Percentiles rank a stretch among this genome's conserved stretches.
These are phyloP conservation scores for Triops longicaudatus DNA, from an alignment of 1,140 invertebrate genomes.

Conservation along the genomic window DNA sequence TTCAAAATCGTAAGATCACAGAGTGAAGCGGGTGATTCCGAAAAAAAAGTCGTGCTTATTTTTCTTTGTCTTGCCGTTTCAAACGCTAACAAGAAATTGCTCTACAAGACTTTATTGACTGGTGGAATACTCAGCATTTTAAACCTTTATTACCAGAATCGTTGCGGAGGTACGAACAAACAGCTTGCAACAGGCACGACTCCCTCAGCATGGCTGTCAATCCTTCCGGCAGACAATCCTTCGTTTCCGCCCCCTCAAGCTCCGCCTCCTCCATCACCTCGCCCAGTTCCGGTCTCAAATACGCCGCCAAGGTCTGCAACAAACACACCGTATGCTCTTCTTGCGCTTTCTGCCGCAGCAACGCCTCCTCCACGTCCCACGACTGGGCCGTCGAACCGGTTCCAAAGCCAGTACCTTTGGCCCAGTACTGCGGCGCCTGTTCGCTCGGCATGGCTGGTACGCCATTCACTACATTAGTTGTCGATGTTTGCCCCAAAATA, in stretches of 20 bases:
- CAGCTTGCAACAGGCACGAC: slow-evolving; percentile 75
- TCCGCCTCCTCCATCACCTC: slow-evolving; percentile 30
- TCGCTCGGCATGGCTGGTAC: slow-evolving; percentile 29
- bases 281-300: slow-evolving; percentile 17
- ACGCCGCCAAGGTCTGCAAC: slow-evolving; percentile 37
- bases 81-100: no score
- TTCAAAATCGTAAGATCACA: no score
- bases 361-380: slow-evolving; percentile 89
- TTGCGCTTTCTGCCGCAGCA: slow-evolving; percentile 77
- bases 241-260: slow-evolving; percentile 29
- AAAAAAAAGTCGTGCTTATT: no score
- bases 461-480: slow-evolving; percentile 28
- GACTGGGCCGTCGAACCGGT: slow-evolving; percentile 89
- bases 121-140: background rate
- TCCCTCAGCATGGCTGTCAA: slow-evolving; percentile 66
- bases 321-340: slow-evolving; percentile 86
- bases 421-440: slow-evolving; percentile 85
- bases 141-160: slow-evolving; percentile 59
- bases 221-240: slow-evolving; percentile 47
- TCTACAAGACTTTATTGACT: no score
- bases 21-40: no score
- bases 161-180: slow-evolving; percentile 85
- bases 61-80: no score
- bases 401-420: slow-evolving; percentile 86
- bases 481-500: background rate